A percentile compares a stretch with the other conserved stretches of the same genome.
Evolutionary conservation across 1,140 invertebrate species (phyloP).

Genomic region (Dermatophagoides farinae): DNA sequence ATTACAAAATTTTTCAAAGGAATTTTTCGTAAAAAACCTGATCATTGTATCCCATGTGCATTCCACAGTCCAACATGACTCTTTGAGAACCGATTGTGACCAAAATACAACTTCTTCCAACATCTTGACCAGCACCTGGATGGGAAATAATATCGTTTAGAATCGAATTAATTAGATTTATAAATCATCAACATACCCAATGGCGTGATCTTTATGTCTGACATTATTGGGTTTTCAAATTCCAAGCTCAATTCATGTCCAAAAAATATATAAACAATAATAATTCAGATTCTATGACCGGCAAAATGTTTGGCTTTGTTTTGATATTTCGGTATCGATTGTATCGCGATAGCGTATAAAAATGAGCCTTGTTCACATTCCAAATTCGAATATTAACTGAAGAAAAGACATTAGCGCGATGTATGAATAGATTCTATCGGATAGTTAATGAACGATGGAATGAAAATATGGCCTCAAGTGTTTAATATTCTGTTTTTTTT

Average conservation of each 20-base stretch:
- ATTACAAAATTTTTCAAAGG: background rate
- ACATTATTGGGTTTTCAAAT: conserved; percentile 34
- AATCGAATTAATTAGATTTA: background rate
- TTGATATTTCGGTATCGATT: too few species aligned
- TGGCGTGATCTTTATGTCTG: conserved; percentile 72
- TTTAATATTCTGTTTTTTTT: too few species aligned
- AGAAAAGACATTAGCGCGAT: too few species aligned
- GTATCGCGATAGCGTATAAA: too few species aligned
- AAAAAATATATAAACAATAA: too few species aligned
- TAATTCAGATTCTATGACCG: too few species aligned
- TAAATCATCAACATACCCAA: conserved; percentile 32
- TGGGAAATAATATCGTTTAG: background rate
- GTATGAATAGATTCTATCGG: too few species aligned
- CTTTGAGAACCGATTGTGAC: conserved; percentile 92
- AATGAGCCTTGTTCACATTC: too few species aligned
- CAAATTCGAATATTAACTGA: too few species aligned
- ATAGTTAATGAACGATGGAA: too few species aligned
- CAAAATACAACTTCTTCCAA: conserved; percentile 90
- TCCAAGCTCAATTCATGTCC: background rate
- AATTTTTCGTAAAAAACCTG: conserved; percentile 34
- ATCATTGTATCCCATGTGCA: conserved; percentile 99
- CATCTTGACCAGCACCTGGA: conserved; percentile 65
- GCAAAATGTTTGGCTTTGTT: too few species aligned
- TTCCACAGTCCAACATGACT: conserved; percentile 98
- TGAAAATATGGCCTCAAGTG: too few species aligned